Conservation (phyloP, 2,113 vertebrate genomes). For the Scartelaos histophorus region DNA sequence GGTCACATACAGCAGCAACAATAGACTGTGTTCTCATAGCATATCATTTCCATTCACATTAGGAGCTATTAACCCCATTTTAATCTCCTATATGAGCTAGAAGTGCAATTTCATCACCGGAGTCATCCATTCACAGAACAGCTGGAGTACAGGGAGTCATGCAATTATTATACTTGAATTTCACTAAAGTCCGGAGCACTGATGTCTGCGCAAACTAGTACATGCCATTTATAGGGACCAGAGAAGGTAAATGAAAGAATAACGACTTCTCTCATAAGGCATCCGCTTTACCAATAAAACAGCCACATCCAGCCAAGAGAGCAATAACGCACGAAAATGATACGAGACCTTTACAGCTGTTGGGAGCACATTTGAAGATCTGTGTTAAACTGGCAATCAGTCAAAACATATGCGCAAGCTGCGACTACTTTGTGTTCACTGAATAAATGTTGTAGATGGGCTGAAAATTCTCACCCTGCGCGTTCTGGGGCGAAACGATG, state of each 20-base stretch:
- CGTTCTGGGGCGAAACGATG: not conserved
- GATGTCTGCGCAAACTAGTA: conserved; percentile 26
- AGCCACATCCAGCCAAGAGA: not conserved
- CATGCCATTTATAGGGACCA: conserved; percentile 24
- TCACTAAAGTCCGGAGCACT: conserved; percentile 11
- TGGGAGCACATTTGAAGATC: conserved; percentile 4
- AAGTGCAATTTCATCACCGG: conserved; percentile 27
- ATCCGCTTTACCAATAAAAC: conserved; percentile 9
- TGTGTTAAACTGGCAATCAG: conserved; percentile 22
- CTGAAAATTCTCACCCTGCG: conserved; percentile 7
- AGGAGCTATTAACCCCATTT: conserved; percentile 39
- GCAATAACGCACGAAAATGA: conserved; percentile 23
- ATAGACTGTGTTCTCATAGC: conserved; percentile 32
- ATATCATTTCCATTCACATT: conserved; percentile 41
- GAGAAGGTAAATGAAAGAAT: conserved; percentile 23
- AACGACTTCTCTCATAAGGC: not conserved
- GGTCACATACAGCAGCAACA: conserved; percentile 22
- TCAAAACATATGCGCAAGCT: conserved; percentile 23
- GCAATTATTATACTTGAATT: conserved; percentile 30
- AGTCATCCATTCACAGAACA: conserved; percentile 48
- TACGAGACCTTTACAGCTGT: conserved; percentile 24
- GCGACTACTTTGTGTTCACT: not conserved
- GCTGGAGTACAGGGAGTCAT: conserved; percentile 48
- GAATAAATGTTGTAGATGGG: no score
- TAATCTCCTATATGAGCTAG: conserved; percentile 15